phyloP scores from a whole-genome alignment of 2,888 invertebrate species.

The Acrobasis repandana region DNA sequence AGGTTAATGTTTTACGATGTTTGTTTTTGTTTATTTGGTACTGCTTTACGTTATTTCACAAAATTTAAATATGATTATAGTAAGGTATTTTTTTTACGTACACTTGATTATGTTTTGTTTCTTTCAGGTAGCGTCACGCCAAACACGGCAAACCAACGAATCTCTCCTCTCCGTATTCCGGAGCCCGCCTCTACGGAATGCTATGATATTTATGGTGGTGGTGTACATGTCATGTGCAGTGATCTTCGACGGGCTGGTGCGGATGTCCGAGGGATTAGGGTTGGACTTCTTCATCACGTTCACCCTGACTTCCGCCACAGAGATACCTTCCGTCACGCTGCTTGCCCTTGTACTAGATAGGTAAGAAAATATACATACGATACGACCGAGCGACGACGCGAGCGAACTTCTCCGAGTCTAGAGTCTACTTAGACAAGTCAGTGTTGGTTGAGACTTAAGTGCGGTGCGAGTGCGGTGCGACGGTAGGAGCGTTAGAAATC shows the following conservation, averaged over 20 bases:
- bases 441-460: too few relatives aligned
- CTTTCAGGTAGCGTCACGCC: conserved; percentile 58
- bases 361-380: conserved; percentile 39
- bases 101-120: not conserved
- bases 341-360: conserved; percentile 65
- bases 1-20: too few relatives aligned
- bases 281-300: conserved; percentile 75
- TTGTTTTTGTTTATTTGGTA: too few relatives aligned
- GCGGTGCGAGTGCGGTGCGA: too few relatives aligned
- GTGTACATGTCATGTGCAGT: conserved; percentile 70
- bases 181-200: conserved; percentile 54
- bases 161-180: conserved; percentile 55
- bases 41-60: too few relatives aligned
- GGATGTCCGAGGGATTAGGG: conserved; percentile 71
- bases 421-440: too few relatives aligned
- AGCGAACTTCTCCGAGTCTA: too few relatives aligned
- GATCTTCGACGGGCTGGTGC: conserved; percentile 73
- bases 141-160: conserved; percentile 56
- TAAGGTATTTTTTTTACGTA: too few relatives aligned
- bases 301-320: conserved; percentile 71
- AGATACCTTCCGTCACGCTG: conserved; percentile 71
- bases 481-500: too few relatives aligned
- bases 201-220: conserved; percentile 57
- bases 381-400: too few relatives aligned
- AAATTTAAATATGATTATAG: too few relatives aligned